Conservation (phyloP, 2,113 vertebrate genomes). For the Ariopsis seemanni region DNA sequence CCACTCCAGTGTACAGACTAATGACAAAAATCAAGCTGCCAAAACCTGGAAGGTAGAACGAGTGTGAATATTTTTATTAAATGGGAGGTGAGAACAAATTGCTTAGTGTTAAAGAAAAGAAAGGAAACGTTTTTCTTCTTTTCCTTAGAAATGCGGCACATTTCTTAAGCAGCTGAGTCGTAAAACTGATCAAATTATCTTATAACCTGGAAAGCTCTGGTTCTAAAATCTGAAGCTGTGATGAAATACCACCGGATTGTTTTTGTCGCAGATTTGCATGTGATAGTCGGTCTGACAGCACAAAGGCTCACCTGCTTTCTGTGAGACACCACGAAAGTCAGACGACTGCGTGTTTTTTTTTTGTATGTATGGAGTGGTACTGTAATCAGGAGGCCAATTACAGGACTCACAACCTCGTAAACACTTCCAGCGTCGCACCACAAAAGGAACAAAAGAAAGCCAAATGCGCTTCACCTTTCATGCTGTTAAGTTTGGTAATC, state of each 20-base stretch:
- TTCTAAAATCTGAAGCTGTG: neutral
- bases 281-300: neutral
- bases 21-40: slow-evolving; percentile 55
- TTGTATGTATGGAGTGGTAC: neutral
- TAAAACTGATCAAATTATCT: neutral
- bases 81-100: slow-evolving; percentile 28
- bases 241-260: neutral
- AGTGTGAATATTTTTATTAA: slow-evolving; percentile 22
- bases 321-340: neutral
- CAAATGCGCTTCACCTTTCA: neutral
- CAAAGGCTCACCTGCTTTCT: neutral
- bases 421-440: neutral
- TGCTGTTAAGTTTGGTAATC: neutral
- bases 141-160: neutral
- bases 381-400: neutral
- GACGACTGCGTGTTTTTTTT: neutral
- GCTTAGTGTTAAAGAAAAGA: neutral
- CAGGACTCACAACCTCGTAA: neutral
- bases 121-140: neutral
- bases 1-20: slow-evolving; percentile 41
- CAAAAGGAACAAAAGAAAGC: neutral
- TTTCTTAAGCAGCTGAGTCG: neutral
- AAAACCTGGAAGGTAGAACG: neutral
- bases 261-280: neutral
- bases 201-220: neutral